A percentile compares a stretch with the other conserved stretches of the same genome.
Evolutionary conservation across 2,888 invertebrate genomes (phyloP).

Genomic region (Eupithecia inturbata): DNA sequence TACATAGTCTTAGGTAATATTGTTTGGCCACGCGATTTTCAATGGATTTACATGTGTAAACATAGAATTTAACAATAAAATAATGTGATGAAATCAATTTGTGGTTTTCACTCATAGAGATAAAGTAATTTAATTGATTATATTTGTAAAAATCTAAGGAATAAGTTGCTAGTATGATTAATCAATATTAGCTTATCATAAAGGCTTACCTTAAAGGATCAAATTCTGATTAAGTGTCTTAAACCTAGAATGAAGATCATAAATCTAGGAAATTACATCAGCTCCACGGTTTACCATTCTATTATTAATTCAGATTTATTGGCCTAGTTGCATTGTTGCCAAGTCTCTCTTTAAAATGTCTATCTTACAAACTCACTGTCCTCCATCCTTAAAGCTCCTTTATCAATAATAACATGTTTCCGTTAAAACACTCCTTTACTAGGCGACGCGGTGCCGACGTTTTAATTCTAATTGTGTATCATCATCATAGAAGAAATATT

Average conservation of each 20-base stretch:
- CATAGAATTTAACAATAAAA: neutral
- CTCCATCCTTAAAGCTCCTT: neutral
- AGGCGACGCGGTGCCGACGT: neutral
- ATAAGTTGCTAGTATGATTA: constrained; percentile 13
- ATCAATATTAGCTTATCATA: constrained; percentile 23
- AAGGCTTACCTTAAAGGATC: constrained; percentile 18
- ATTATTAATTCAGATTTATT: neutral
- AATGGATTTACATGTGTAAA: constrained; percentile 26
- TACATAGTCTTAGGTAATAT: constrained; percentile 28
- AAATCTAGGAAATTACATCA: constrained; percentile 8
- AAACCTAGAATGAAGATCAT: constrained; percentile 38
- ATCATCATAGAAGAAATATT: neutral
- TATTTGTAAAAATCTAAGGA: neutral
- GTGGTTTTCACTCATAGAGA: neutral
- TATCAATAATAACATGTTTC: no score
- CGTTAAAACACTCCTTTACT: neutral
- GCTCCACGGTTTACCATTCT: neutral
- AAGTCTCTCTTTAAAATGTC: neutral
- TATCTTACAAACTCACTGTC: neutral
- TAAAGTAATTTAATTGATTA: neutral
- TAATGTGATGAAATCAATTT: constrained; percentile 17
- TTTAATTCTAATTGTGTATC: neutral
- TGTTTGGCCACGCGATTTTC: constrained; percentile 45
- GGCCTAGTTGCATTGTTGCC: neutral
- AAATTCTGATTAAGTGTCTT: constrained; percentile 27